Base-by-base conservation (phyloP, 2,797 vertebrate genomes). In the Alectoris magna region DNA sequence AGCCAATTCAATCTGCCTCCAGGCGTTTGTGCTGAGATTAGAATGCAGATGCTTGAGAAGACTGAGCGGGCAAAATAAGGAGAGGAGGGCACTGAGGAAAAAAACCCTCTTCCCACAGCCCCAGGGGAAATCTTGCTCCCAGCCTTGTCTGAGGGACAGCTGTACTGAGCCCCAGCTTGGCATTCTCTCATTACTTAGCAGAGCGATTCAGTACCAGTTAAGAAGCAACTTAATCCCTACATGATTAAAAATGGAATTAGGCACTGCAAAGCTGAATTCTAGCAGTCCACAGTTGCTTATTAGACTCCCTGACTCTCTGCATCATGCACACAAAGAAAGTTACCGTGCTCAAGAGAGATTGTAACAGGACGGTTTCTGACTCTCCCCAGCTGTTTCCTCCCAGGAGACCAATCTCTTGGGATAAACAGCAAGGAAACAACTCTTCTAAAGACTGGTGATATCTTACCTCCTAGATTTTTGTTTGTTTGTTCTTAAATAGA, bases 21-120 rank as follows among this genome's bases (percentile, higher is more conserved):
- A 59, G 43, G 9, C 5, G 1, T 53, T 63, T 63, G 22, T 72
- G 38, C 18, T 1, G 1, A 58, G 26, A 43, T 23, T 13, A 23
- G 38, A 63, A 11, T 14, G 23, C 24, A 63, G 64, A 60, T 17
- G 12, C 22, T 31, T 29, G 19, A 0, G 1, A 64, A 48, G 27
- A 26, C 5, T 27, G 31, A 62, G 22, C 0, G 1, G 62, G 13
- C 26, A 64, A 71, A 63, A 10, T 5, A 71, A 18, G 11, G 24
- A 58, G 7, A 58, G 19, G 22, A 70, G 43, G 21, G 38, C 38
- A 24, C 14, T 11, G 8, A 16, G 9, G 36, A 53, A 77, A 69
- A 76, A 46, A 53, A 7, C 11, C 4, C 41, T 73, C 11, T 59
- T 36, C 3, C 46, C 0, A 1, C 62, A 74, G 26, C 19, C 0